phyloP scores from a whole-genome alignment of 1,140 invertebrate species.

The Chymomyza costata region DNA sequence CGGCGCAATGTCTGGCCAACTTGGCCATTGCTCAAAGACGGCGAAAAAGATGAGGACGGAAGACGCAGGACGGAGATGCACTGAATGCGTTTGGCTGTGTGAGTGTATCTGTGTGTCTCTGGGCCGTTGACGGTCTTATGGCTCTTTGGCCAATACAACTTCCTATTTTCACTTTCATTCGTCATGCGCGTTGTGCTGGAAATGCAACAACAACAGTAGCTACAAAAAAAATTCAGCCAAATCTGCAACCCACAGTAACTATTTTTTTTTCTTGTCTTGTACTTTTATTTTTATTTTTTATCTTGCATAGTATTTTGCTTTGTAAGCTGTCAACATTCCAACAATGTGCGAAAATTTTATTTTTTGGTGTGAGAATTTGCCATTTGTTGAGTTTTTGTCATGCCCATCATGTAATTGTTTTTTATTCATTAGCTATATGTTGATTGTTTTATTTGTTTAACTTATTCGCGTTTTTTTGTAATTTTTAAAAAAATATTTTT shows the following conservation, averaged over 20 bases:
- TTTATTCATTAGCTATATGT: slow-evolving; percentile 30
- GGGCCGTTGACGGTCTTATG: slow-evolving; percentile 49
- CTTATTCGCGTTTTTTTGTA: background rate
- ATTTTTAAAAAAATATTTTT: too few species aligned
- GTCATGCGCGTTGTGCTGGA: slow-evolving; percentile 49
- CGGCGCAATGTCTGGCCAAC: slow-evolving; percentile 52
- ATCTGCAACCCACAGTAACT: slow-evolving; percentile 24
- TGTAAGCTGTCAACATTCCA: slow-evolving; percentile 44
- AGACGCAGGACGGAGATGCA: too few species aligned
- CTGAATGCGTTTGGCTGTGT: slow-evolving; percentile 21
- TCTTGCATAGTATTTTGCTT: slow-evolving; percentile 22
- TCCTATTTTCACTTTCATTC: slow-evolving; percentile 69
- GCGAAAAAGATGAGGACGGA: background rate
- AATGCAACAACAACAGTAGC: slow-evolving; percentile 40
- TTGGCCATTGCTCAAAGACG: slow-evolving; percentile 44
- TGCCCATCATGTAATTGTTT: slow-evolving; percentile 45
- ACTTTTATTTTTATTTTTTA: slow-evolving; percentile 6
- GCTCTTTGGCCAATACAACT: slow-evolving; percentile 28
- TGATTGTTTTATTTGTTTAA: slow-evolving; percentile 20
- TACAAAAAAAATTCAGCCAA: slow-evolving; percentile 23
- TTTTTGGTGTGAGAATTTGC: slow-evolving; percentile 46
- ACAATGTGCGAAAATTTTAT: slow-evolving; percentile 51
- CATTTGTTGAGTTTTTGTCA: slow-evolving; percentile 34
- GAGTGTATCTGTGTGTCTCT: slow-evolving; percentile 14
- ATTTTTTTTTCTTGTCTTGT: slow-evolving; percentile 20